These are phyloP conservation scores for Anthophora plumipes DNA, from an alignment of 2,888 invertebrate genomes.

Conservation along the genomic window DNA sequence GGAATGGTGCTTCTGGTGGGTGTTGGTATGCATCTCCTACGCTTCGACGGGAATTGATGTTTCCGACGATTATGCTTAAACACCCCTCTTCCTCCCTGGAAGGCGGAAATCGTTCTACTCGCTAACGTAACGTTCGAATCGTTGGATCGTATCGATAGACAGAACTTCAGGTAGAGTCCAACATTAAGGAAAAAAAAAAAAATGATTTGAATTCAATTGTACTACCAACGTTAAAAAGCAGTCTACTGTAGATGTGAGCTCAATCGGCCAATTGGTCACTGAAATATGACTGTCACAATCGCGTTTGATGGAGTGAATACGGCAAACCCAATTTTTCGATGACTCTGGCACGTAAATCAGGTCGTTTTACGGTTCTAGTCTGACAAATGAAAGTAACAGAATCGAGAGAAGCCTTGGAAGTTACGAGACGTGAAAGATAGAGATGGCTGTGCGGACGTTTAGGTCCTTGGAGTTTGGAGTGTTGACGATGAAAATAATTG, in stretches of 20 bases:
- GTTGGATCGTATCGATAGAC: constrained; percentile 13
- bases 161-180: no score
- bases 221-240: no score
- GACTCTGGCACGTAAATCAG: not conserved
- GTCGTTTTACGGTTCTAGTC: no score
- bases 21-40: constrained; percentile 76
- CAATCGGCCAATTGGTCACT: no score
- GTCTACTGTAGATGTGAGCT: no score
- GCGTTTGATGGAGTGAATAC: no score
- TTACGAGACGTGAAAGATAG: no score
- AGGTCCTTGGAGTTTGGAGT: not conserved
- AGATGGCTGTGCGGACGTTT: no score
- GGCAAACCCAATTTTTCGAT: no score
- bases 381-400: not conserved
- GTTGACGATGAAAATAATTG: not conserved
- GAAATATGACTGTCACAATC: no score
- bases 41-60: constrained; percentile 81
- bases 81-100: constrained; percentile 62
- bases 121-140: not conserved
- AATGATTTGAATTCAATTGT: no score
- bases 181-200: no score
- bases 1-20: constrained; percentile 40
- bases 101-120: constrained; percentile 68
- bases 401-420: not conserved
- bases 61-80: constrained; percentile 80